Conservation (phyloP, 92 coral and sea anemone species). For the Epizoanthus fatuus region DNA sequence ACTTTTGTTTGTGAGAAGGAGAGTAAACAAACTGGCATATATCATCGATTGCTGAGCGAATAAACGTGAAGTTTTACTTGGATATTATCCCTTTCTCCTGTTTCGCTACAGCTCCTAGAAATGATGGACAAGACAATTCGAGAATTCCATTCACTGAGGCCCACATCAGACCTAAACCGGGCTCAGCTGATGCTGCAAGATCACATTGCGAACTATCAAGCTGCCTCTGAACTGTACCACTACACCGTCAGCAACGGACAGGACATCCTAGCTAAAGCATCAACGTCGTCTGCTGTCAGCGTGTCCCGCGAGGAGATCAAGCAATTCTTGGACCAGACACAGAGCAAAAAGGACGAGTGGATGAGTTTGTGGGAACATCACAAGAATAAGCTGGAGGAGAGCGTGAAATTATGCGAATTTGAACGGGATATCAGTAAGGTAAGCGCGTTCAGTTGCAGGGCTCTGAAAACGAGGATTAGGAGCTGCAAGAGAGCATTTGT, state of each 20-base stretch:
- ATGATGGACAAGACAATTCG: constrained; percentile 86
- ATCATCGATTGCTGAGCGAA: too few species aligned
- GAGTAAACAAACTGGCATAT: too few species aligned
- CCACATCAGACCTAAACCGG: constrained; percentile 92
- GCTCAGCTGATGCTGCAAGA: constrained; percentile 98
- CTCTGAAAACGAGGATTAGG: too few species aligned
- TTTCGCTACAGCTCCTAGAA: constrained; percentile 81
- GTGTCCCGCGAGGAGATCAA: constrained; percentile 98
- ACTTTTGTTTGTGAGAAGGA: too few species aligned
- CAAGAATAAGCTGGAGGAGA: constrained; percentile 91
- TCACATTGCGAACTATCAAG: constrained; percentile 95
- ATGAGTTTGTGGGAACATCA: constrained; percentile 96
- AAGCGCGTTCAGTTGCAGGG: not conserved
- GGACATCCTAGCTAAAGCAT: constrained; percentile 88
- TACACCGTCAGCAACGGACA: constrained; percentile 89
- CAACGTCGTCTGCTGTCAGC: constrained; percentile 83
- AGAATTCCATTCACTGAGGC: constrained; percentile 77
- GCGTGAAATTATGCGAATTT: constrained; percentile 94
- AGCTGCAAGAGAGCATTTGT: too few species aligned
- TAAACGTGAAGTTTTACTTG: not conserved
- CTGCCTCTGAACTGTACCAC: constrained; percentile 84
- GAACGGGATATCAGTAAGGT: constrained; percentile 95
- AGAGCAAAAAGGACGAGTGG: constrained; percentile 93
- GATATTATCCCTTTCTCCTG: not conserved
- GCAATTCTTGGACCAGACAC: constrained; percentile 91